phyloP scores from a whole-genome alignment of 92 coral and sea anemone genomes.

The Parazoanthus atlanticus region DNA sequence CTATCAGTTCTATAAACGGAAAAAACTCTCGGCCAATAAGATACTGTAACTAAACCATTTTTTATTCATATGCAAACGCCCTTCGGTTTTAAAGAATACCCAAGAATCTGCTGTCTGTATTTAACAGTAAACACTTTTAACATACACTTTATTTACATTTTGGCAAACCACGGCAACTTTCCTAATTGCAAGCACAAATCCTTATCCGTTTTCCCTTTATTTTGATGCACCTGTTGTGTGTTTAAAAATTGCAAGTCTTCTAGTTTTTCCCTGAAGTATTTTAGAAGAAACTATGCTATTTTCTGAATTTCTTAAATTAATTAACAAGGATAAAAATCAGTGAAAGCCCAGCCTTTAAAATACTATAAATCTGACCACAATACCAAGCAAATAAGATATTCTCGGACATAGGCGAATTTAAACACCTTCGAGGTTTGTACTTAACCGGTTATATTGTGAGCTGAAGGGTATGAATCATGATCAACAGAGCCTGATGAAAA shows the following conservation, averaged over 20 bases:
- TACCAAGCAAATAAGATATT: neutral
- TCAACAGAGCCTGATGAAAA: neutral
- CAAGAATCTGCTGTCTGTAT: neutral
- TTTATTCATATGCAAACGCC: neutral
- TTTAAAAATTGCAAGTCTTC: neutral
- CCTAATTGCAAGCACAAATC: neutral
- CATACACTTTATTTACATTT: neutral
- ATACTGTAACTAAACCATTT: neutral
- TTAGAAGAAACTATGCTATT: neutral
- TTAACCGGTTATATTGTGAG: too few relatives aligned
- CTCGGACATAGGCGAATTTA: neutral
- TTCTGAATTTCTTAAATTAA: too few relatives aligned
- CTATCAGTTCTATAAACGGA: too few relatives aligned
- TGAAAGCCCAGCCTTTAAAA: neutral
- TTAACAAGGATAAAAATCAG: neutral
- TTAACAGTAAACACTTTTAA: neutral
- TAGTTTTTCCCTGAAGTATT: neutral
- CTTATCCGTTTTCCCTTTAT: neutral
- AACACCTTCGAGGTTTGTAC: neutral
- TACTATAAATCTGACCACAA: neutral
- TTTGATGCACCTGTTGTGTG: neutral
- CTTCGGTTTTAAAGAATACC: neutral
- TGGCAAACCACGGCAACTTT: neutral
- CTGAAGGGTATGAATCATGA: neutral
- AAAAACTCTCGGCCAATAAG: neutral